These are phyloP conservation scores for Tragelaphus strepsiceros DNA, from an alignment of 2,113 vertebrate genomes.

Conservation along the genomic window DNA sequence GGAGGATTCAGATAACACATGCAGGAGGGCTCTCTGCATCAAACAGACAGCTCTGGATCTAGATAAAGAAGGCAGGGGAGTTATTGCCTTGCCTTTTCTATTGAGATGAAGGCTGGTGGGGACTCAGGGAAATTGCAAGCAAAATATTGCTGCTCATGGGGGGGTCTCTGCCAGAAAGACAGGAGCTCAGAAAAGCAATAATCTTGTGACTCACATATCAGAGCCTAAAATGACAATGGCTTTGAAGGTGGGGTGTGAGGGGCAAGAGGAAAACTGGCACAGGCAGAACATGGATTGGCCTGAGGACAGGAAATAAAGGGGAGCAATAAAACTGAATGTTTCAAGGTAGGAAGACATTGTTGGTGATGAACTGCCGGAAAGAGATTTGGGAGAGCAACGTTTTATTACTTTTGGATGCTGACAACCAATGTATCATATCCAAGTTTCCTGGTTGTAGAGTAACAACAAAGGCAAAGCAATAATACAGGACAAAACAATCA, in stretches of 20 bases:
- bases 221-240: slow-evolving; percentile 47
- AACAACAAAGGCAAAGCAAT: slow-evolving; percentile 69
- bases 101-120: not conserved
- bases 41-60: not conserved
- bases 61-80: not conserved
- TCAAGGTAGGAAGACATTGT: slow-evolving; percentile 63
- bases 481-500: slow-evolving; percentile 60
- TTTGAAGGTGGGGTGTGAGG: not conserved
- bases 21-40: not conserved
- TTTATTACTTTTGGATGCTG: slow-evolving; percentile 74
- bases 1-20: not conserved
- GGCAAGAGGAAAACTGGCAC: slow-evolving; percentile 33
- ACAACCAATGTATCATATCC: slow-evolving; percentile 62
- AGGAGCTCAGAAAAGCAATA: slow-evolving; percentile 40
- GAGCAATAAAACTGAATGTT: slow-evolving; percentile 53
- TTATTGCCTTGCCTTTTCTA: slow-evolving; percentile 8
- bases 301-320: slow-evolving; percentile 38
- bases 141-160: not conserved
- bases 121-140: slow-evolving; percentile 16
- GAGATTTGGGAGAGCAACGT: slow-evolving; percentile 55
- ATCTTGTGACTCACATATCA: slow-evolving; percentile 21
- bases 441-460: slow-evolving; percentile 70
- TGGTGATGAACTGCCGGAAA: slow-evolving; percentile 64
- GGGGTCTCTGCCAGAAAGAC: slow-evolving; percentile 28
- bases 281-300: not conserved